Base-by-base conservation (phyloP, 92 coral and sea anemone genomes). In the Actinostola sp. region DNA sequence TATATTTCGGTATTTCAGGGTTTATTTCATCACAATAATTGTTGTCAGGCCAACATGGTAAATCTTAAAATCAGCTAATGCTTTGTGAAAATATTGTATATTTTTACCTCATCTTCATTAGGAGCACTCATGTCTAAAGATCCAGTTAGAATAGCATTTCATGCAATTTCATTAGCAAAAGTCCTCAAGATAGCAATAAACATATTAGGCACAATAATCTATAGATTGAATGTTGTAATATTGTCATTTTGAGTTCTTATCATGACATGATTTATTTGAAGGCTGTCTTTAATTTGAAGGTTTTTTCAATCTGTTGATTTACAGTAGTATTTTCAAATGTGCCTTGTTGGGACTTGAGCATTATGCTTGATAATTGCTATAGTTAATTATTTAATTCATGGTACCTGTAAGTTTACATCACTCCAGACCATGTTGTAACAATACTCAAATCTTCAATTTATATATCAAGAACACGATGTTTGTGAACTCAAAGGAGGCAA, bases 31-130 rank as follows among this genome's bases (percentile, higher is more conserved):
- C 4, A 4, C n/a, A n/a, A n/a, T n/a, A n/a, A n/a, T 54, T 21
- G 63, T 57, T 57, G 63, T 57, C 63, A 57, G 29, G 63, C 63
- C 63, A 57, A 27, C 39, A 1, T 0, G 9, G 11, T 27, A 57
- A 57, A 8, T 17, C 15, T 57, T 28, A 29, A 54, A 57, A 27
- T 30, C 36, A 30, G 36, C 27, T 27, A 57, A 57, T 16, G 28
- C 26, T 27, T 57, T 57, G 63, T 57, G 63, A 3, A 57, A 57
- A 57, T 29, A 57, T 5, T 57, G 39, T 12, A 57, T 28, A 57
- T 57, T 30, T 57, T 30, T 57, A 11, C 63, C 25, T 57, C 26
- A 57, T 28, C 39, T 57, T 29, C 39, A 27, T 57, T 29, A 57
- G 2, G 21, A 11, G 28, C 39, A 27, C 63, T n/a, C n/a, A n/a